A percentile compares a stretch with the other conserved stretches of the same genome.
phyloP scores from a whole-genome alignment of 2,797 vertebrate genomes.

The Adelosebastes latens region DNA sequence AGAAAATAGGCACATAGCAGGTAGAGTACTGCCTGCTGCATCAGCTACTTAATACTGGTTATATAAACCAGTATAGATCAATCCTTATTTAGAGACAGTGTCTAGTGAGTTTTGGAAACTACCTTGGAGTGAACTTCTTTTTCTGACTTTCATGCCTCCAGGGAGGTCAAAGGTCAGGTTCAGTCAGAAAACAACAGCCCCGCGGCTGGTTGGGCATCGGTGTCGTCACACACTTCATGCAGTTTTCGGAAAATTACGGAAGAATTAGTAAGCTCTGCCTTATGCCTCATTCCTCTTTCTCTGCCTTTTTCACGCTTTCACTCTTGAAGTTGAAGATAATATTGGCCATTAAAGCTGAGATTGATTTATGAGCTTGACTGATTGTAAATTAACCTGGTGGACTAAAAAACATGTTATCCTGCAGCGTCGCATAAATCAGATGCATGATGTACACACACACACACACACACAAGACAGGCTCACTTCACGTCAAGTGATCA shows the following conservation, averaged over 20 bases:
- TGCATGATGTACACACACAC: neutral
- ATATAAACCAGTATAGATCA: neutral
- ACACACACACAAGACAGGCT: conserved; percentile 11
- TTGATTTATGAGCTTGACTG: conserved; percentile 77
- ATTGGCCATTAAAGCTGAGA: conserved; percentile 59
- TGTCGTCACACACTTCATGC: neutral
- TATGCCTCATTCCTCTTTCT: neutral
- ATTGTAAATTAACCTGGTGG: conserved; percentile 70
- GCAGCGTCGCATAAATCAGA: conserved; percentile 74
- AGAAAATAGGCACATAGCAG: neutral
- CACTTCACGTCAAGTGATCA: conserved; percentile 63
- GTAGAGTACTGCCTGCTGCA: neutral
- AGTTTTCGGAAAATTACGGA: neutral
- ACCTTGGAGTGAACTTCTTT: neutral
- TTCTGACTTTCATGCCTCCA: neutral
- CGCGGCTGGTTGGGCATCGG: neutral
- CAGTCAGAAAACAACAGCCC: neutral
- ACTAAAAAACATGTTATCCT: conserved; percentile 61
- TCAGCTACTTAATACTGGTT: neutral
- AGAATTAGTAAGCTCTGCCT: neutral
- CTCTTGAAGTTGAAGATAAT: conserved; percentile 55
- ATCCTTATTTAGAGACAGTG: neutral
- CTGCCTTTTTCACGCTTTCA: neutral
- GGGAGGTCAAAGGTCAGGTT: neutral
- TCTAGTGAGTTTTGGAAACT: neutral